Percentiles rank a stretch among this genome's conserved stretches.
phyloP scores from a whole-genome alignment of 2,888 invertebrate species.

The Rotaria magnacalcarata region DNA sequence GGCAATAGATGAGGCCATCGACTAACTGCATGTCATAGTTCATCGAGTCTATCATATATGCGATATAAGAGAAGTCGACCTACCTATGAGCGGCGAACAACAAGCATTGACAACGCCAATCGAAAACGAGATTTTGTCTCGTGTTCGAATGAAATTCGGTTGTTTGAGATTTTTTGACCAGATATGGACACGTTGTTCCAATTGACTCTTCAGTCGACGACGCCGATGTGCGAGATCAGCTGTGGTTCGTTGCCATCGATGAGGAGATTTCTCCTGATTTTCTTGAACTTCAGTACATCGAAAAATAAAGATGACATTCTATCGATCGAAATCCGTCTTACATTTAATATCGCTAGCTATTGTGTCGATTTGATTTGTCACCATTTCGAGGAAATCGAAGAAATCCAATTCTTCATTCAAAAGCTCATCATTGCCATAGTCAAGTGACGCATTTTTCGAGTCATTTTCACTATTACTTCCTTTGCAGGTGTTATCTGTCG shows the following conservation, averaged over 20 bases:
- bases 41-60: too few relatives aligned
- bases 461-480: too few relatives aligned
- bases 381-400: neutral
- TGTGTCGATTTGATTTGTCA: neutral
- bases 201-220: neutral
- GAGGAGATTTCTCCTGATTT: neutral
- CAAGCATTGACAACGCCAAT: conserved; percentile 20
- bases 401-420: conserved; percentile 35
- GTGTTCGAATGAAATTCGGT: conserved; percentile 5
- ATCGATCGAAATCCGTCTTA: neutral
- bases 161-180: neutral
- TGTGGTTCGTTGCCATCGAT: neutral
- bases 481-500: too few relatives aligned
- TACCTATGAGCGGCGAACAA: conserved; percentile 11
- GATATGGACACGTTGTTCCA: neutral
- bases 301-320: neutral
- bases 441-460: too few relatives aligned
- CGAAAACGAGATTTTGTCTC: conserved; percentile 24
- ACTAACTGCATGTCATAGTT: neutral
- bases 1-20: conserved; percentile 24
- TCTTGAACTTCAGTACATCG: neutral
- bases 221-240: neutral
- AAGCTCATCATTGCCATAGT: too few relatives aligned
- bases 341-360: neutral
- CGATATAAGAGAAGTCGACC: neutral